Conservation (phyloP, 2,888 invertebrate genomes). For the Apodemia mormo region DNA sequence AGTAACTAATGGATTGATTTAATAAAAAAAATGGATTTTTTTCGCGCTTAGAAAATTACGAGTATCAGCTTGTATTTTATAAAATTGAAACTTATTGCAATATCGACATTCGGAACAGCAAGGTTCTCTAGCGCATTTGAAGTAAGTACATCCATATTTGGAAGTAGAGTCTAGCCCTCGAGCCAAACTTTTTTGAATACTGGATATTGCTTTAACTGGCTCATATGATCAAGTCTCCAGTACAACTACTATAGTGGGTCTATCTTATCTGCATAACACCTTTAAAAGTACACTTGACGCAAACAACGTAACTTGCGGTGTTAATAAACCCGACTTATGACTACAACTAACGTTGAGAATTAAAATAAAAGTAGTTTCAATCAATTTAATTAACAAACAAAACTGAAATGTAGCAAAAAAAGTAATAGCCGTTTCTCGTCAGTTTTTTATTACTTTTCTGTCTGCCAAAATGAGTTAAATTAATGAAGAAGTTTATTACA, state of each 20-base stretch:
- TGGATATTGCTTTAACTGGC: conserved; percentile 7
- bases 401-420: too few relatives aligned
- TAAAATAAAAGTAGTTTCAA: too few relatives aligned
- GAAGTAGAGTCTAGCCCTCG: conserved; percentile 10
- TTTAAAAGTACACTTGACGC: conserved; percentile 15
- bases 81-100: conserved; percentile 3
- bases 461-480: too few relatives aligned
- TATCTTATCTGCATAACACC: conserved; percentile 23
- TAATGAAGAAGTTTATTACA: too few relatives aligned
- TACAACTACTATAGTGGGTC: conserved; percentile 1
- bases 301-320: neutral
- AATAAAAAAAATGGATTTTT: too few relatives aligned
- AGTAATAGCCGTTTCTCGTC: too few relatives aligned
- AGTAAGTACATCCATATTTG: conserved; percentile 13
- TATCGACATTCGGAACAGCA: conserved; percentile 10
- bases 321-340: conserved; percentile 1
- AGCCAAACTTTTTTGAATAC: conserved; percentile 15
- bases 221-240: neutral
- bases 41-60: neutral
- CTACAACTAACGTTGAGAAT: neutral
- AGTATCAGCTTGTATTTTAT: neutral
- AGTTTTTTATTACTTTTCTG: too few relatives aligned
- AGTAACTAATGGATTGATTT: too few relatives aligned
- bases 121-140: neutral
- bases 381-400: too few relatives aligned